Evolutionary conservation across 2,888 invertebrate genomes (phyloP).

Genomic region (Bembecia ichneumoniformis): DNA sequence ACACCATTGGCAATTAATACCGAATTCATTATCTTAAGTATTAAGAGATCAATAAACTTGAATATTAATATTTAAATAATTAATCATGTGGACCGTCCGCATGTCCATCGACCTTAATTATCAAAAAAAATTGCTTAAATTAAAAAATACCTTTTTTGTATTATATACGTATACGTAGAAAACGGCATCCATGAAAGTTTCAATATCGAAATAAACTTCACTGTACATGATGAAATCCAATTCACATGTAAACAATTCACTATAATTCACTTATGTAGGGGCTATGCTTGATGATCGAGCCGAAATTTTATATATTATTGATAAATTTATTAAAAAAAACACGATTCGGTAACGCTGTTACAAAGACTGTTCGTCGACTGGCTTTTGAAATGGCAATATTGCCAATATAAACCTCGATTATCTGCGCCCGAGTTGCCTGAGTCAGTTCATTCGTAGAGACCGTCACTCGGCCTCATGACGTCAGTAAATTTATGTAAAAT

Average conservation of each 20-base stretch:
- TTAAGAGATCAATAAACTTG: no score
- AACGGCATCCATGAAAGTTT: constrained; percentile 61
- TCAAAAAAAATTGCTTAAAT: constrained; percentile 1
- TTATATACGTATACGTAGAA: constrained; percentile 47
- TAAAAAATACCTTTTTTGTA: constrained; percentile 34
- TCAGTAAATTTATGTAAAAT: constrained; percentile 26
- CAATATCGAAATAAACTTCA: constrained; percentile 45
- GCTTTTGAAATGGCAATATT: constrained; percentile 18
- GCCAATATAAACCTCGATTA: constrained; percentile 40
- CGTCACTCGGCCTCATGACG: constrained; percentile 31
- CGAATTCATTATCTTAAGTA: no score
- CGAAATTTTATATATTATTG: not conserved
- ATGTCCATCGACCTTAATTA: no score
- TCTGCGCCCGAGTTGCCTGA: constrained; percentile 43
- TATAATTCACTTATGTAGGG: not conserved
- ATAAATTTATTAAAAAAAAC: constrained; percentile 6
- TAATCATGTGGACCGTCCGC: no score
- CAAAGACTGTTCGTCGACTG: constrained; percentile 24
- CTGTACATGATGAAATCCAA: constrained; percentile 6
- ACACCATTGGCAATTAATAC: no score
- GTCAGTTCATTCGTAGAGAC: constrained; percentile 26
- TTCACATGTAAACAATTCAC: not conserved
- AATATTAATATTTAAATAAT: no score
- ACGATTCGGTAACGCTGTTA: constrained; percentile 8
- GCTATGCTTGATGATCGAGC: not conserved